These are phyloP conservation scores for Pangasius djambal DNA, from an alignment of 2,797 vertebrate genomes.

Conservation along the genomic window DNA sequence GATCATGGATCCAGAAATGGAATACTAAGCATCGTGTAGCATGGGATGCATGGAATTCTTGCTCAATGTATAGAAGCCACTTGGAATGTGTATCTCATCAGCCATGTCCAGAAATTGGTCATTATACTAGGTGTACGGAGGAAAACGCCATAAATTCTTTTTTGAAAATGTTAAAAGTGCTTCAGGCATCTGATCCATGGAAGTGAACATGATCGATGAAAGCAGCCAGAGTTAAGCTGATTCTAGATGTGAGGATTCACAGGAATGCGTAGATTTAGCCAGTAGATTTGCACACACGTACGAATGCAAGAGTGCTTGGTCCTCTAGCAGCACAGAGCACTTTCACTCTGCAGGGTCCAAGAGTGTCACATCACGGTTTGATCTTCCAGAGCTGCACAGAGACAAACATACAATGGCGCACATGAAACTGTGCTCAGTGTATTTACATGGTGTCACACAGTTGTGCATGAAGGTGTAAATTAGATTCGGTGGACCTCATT, in stretches of 20 bases:
- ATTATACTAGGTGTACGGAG: background rate
- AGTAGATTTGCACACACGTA: constrained; percentile 74
- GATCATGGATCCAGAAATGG: background rate
- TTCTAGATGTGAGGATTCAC: constrained; percentile 57
- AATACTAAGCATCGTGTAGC: background rate
- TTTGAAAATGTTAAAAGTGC: too few species aligned
- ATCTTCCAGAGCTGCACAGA: constrained; percentile 92
- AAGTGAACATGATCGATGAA: background rate
- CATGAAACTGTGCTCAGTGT: background rate
- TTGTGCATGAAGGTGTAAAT: background rate
- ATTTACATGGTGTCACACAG: too few species aligned
- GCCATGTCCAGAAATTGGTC: background rate
- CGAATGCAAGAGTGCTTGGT: constrained; percentile 36
- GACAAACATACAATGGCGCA: background rate
- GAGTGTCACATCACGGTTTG: constrained; percentile 81
- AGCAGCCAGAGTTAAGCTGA: background rate
- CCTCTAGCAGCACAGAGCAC: constrained; percentile 29
- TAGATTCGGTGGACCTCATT: background rate
- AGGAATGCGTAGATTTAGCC: constrained; percentile 56
- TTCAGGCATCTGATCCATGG: background rate
- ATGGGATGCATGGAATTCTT: background rate
- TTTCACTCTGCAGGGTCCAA: constrained; percentile 55
- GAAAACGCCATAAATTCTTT: background rate
- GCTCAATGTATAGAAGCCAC: background rate
- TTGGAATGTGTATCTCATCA: background rate